Evolutionary conservation across 2,113 vertebrate species (phyloP).

Genomic region (Haemorhous mexicanus): DNA sequence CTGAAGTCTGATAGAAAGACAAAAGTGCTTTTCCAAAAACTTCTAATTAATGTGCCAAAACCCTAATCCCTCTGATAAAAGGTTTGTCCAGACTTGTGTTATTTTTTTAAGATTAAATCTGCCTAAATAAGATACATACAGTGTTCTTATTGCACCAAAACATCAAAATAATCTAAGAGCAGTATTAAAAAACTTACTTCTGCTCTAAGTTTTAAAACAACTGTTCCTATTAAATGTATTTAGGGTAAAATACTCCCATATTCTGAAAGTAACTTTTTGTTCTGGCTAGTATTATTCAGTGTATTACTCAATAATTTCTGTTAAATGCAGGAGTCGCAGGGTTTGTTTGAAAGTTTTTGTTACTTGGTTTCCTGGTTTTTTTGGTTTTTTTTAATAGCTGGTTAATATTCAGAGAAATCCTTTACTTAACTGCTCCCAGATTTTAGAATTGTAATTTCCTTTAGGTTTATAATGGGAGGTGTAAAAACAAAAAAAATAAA

Average conservation of each 20-base stretch:
- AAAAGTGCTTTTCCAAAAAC: background rate
- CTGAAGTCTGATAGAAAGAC: background rate
- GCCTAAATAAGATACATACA: background rate
- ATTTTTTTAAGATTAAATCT: background rate
- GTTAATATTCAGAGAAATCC: background rate
- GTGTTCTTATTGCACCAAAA: background rate
- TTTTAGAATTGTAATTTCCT: background rate
- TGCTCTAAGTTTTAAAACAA: background rate
- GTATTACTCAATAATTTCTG: background rate
- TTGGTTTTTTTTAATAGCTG: background rate
- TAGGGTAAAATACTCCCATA: background rate
- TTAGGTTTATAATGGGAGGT: background rate
- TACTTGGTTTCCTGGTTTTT: background rate
- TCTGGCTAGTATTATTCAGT: background rate
- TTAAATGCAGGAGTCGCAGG: background rate
- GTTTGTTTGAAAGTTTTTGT: background rate
- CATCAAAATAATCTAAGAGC: background rate
- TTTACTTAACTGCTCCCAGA: background rate
- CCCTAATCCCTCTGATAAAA: background rate
- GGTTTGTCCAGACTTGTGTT: background rate
- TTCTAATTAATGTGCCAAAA: background rate
- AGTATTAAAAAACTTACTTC: background rate
- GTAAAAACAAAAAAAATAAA: background rate
- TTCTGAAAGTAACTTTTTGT: background rate
- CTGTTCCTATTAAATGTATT: background rate